Evolutionary conservation across 2,888 invertebrate species (phyloP).

Genomic region (Sylvicola fuscatus): DNA sequence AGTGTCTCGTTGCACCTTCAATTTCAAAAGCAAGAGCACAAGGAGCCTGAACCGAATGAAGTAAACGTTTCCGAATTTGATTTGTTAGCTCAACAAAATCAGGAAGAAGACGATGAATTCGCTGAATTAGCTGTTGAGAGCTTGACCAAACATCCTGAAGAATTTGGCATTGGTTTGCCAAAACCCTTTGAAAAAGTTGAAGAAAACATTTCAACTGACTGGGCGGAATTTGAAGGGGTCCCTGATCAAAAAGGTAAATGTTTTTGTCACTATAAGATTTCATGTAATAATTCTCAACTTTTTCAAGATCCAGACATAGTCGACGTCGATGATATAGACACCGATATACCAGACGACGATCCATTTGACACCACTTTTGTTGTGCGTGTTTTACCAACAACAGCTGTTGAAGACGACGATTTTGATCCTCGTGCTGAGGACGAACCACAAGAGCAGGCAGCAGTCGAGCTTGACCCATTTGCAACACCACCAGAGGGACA

Average conservation of each 20-base stretch:
- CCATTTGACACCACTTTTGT: constrained; percentile 76
- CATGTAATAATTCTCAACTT: background rate
- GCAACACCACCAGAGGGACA: constrained; percentile 20
- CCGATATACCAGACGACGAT: constrained; percentile 29
- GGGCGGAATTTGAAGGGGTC: constrained; percentile 44
- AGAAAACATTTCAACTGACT: constrained; percentile 28
- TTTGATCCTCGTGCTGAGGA: constrained; percentile 45
- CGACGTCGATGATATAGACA: constrained; percentile 32
- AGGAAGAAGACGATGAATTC: constrained; percentile 52
- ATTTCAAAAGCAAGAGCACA: constrained; percentile 27
- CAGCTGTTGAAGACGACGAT: constrained; percentile 28
- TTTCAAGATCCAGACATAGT: constrained; percentile 5
- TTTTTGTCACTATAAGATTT: background rate
- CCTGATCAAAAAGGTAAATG: constrained; percentile 21
- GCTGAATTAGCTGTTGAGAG: constrained; percentile 60
- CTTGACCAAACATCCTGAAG: constrained; percentile 32
- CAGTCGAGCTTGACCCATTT: constrained; percentile 12
- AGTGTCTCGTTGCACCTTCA: constrained; percentile 40
- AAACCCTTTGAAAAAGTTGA: constrained; percentile 29
- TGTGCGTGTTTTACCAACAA: constrained; percentile 47
- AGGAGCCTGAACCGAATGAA: constrained; percentile 8
- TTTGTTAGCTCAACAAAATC: constrained; percentile 28
- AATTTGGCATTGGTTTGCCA: constrained; percentile 23
- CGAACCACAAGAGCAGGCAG: constrained; percentile 33
- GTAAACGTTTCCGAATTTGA: constrained; percentile 31